A percentile compares a stretch with the other conserved stretches of the same genome.
These are phyloP conservation scores for Trachurus trachurus DNA, from an alignment of 2,797 vertebrate species.

Conservation along the genomic window DNA sequence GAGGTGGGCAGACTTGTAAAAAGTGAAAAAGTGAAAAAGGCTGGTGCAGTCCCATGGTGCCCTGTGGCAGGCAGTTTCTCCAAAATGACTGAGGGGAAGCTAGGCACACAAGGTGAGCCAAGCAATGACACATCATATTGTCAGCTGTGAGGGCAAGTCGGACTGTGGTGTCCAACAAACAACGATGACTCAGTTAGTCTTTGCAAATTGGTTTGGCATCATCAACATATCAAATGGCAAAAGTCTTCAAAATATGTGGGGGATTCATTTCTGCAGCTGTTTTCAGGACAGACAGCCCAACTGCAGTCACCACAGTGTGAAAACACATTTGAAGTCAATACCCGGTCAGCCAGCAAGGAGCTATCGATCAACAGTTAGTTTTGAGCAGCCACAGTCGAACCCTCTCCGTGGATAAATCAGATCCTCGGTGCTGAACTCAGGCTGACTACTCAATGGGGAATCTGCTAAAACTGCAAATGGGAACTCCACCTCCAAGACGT, in stretches of 20 bases:
- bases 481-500: slow-evolving; percentile 12
- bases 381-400: neutral
- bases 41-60: neutral
- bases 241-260: neutral
- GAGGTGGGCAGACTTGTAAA: neutral
- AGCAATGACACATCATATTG: slow-evolving; percentile 25
- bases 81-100: neutral
- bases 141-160: slow-evolving; percentile 19
- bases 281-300: neutral
- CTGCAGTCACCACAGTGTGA: slow-evolving; percentile 1
- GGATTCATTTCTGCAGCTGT: neutral
- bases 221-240: neutral
- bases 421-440: slow-evolving; percentile 4
- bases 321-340: neutral
- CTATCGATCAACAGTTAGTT: slow-evolving; percentile 20
- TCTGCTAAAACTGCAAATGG: neutral
- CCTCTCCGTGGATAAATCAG: neutral
- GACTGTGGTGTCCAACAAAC: slow-evolving; percentile 2
- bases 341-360: neutral
- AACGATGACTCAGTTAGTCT: neutral
- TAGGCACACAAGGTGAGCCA: slow-evolving; percentile 29
- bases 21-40: neutral
- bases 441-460: slow-evolving; percentile 19
- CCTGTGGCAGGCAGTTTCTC: slow-evolving; percentile 17
- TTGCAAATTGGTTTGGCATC: neutral